Evolutionary conservation across 2,797 vertebrate genomes (phyloP).

Genomic region (Halcyon leucocephala): DNA sequence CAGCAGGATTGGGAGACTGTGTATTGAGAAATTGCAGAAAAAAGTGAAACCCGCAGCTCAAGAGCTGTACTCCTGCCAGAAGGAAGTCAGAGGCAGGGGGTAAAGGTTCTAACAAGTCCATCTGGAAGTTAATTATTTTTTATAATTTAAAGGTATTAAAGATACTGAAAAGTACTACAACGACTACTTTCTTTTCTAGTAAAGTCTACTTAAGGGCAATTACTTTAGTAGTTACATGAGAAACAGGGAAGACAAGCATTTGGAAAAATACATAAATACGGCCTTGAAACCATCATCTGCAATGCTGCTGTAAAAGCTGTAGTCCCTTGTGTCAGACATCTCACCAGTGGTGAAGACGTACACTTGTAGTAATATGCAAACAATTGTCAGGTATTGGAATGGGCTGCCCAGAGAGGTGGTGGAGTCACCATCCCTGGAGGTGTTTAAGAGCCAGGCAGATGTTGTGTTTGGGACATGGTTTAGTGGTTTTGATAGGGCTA

Average conservation of each 20-base stretch:
- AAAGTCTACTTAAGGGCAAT: not conserved
- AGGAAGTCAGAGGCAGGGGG: not conserved
- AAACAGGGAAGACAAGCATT: not conserved
- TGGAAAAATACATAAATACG: not conserved
- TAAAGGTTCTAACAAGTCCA: not conserved
- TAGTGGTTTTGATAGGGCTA: too few species aligned
- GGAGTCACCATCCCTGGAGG: too few species aligned
- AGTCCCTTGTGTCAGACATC: not conserved
- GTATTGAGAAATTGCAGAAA: not conserved
- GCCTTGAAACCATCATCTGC: not conserved
- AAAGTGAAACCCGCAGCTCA: not conserved
- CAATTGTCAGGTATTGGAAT: too few species aligned
- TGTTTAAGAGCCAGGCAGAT: too few species aligned
- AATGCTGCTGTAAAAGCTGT: not conserved
- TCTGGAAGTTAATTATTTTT: not conserved
- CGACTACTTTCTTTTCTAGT: not conserved
- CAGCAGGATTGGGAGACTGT: not conserved
- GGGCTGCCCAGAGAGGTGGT: too few species aligned
- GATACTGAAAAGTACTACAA: not conserved
- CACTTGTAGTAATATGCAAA: not conserved
- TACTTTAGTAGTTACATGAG: not conserved
- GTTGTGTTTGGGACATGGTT: too few species aligned
- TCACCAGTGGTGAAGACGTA: not conserved
- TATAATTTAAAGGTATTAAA: not conserved
- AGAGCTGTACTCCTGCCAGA: not conserved